phyloP scores from a whole-genome alignment of 2,113 vertebrate genomes.

The Rhinopithecus roxellana region DNA sequence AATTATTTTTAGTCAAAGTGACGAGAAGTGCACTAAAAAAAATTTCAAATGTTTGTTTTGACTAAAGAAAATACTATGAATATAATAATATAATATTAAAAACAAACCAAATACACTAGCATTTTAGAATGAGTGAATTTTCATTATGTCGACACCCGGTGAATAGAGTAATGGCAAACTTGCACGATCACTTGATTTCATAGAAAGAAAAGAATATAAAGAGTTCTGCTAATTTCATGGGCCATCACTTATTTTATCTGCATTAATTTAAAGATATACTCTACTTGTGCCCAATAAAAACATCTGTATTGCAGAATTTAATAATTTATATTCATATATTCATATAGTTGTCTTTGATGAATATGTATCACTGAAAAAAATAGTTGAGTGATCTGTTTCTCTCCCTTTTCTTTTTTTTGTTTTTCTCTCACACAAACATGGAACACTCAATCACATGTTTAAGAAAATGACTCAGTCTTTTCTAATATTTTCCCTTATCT shows the following conservation, averaged over 20 bases:
- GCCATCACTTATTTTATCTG: neutral
- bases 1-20: constrained; percentile 14
- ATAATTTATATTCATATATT: neutral
- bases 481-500: neutral
- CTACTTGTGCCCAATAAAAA: neutral
- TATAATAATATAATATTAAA: neutral
- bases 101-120: neutral
- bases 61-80: neutral
- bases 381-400: neutral
- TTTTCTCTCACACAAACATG: neutral
- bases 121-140: neutral
- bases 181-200: neutral
- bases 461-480: constrained; percentile 9
- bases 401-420: neutral
- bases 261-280: neutral
- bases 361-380: neutral
- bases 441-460: neutral
- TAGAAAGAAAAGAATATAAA: neutral
- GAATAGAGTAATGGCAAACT: neutral
- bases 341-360: neutral
- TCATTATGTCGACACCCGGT: neutral
- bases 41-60: neutral
- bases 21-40: neutral
- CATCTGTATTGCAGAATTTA: neutral
- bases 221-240: neutral